phyloP scores from a whole-genome alignment of 2,113 vertebrate species.

The Anolis carolinensis region DNA sequence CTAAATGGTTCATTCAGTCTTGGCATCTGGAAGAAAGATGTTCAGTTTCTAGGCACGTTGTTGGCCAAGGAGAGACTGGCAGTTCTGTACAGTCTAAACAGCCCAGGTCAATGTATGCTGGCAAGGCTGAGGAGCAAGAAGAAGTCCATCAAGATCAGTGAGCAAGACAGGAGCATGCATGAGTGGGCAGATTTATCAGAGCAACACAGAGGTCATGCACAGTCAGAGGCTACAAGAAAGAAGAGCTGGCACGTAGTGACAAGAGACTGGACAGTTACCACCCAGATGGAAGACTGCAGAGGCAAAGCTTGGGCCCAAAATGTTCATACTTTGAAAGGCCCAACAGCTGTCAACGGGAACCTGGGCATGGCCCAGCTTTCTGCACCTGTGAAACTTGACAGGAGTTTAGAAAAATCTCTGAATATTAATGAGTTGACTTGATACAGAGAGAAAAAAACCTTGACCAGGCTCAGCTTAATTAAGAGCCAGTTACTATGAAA shows the following conservation, averaged over 20 bases:
- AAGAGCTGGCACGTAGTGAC: background rate
- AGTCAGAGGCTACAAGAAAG: background rate
- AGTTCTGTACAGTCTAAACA: background rate
- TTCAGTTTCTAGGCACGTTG: background rate
- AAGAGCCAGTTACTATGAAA: background rate
- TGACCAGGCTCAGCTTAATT: no score
- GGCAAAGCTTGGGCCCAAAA: background rate
- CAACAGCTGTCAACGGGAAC: background rate
- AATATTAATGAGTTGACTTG: background rate
- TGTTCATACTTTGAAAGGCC: background rate
- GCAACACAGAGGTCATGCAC: background rate
- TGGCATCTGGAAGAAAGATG: background rate
- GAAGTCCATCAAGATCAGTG: background rate
- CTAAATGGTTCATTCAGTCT: background rate
- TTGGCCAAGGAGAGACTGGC: background rate
- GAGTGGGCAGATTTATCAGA: background rate
- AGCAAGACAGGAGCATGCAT: background rate
- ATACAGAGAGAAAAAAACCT: background rate
- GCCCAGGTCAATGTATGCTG: background rate
- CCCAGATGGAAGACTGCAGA: background rate
- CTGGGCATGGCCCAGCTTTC: background rate
- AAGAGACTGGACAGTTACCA: background rate
- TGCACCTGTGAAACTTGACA: background rate
- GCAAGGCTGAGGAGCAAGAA: background rate
- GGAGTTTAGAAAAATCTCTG: background rate